Conservation (phyloP, 2,113 vertebrate species). For the Cyprinus carpio region DNA sequence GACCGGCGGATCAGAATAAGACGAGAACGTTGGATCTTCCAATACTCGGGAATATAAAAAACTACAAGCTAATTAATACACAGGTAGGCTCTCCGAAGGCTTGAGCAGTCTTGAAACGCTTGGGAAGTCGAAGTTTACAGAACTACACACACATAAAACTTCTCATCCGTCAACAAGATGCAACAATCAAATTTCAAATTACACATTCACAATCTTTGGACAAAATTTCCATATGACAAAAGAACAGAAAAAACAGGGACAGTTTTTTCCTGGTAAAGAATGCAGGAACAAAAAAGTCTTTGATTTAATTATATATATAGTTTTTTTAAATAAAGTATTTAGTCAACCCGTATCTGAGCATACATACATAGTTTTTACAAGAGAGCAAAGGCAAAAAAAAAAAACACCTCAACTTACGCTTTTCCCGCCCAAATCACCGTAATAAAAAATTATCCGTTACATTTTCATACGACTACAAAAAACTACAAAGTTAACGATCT, state of each 20-base stretch:
- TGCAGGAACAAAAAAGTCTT: conserved; percentile 63
- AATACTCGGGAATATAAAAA: conserved; percentile 83
- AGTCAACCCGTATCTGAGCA: conserved; percentile 82
- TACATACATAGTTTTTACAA: conserved; percentile 84
- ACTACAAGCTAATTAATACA: conserved; percentile 79
- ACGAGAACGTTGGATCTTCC: conserved; percentile 71
- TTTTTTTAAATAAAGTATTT: conserved; percentile 76
- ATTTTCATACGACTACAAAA: conserved; percentile 73
- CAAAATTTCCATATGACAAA: conserved; percentile 79
- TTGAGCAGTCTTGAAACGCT: conserved; percentile 83
- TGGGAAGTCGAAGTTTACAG: conserved; percentile 60
- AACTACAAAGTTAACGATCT: conserved; percentile 79
- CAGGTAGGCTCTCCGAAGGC: conserved; percentile 77
- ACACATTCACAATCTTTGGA: conserved; percentile 81
- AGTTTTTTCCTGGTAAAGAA: conserved; percentile 73
- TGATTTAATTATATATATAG: conserved; percentile 72
- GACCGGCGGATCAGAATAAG: conserved; percentile 78
- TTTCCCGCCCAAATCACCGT: conserved; percentile 74
- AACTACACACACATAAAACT: conserved; percentile 72
- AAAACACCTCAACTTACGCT: conserved; percentile 69
- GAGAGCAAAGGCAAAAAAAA: conserved; percentile 79
- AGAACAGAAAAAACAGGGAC: conserved; percentile 77
- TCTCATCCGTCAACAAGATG: conserved; percentile 76
- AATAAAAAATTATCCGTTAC: conserved; percentile 79
- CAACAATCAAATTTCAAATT: conserved; percentile 85